Conservation (phyloP, 2,888 invertebrate genomes). For the Hirtodrosophila confusa region DNA sequence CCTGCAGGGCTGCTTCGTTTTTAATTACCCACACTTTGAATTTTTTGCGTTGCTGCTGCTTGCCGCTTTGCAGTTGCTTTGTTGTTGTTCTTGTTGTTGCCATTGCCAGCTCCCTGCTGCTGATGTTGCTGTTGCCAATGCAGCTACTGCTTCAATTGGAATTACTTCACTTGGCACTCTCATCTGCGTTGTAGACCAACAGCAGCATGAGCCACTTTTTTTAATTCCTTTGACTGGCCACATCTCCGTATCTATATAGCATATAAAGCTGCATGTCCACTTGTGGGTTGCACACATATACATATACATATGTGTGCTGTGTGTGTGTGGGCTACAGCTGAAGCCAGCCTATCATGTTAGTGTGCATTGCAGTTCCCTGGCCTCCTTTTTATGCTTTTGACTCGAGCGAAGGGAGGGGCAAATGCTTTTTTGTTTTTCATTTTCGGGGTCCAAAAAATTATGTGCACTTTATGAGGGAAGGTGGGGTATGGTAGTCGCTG, state of each 20-base stretch:
- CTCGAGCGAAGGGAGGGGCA: constrained; percentile 36
- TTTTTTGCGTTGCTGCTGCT: constrained; percentile 39
- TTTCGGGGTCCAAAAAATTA: constrained; percentile 62
- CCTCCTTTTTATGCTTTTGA: constrained; percentile 44
- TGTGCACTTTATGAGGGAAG: constrained; percentile 41
- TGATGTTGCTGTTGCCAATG: constrained; percentile 51
- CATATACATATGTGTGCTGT: constrained; percentile 15
- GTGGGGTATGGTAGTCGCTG: constrained; percentile 9
- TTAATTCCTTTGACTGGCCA: constrained; percentile 66
- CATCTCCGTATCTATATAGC: constrained; percentile 48
- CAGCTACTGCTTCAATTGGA: constrained; percentile 71
- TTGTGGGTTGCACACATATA: constrained; percentile 39
- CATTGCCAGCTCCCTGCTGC: constrained; percentile 54
- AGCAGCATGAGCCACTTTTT: constrained; percentile 51
- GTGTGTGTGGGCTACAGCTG: constrained; percentile 29
- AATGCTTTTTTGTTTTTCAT: constrained; percentile 43
- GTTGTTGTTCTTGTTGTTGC: constrained; percentile 40
- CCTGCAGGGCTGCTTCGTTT: constrained; percentile 73
- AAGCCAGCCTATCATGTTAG: constrained; percentile 78
- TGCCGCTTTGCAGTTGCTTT: constrained; percentile 49
- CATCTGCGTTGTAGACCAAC: constrained; percentile 59
- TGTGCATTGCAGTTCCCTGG: constrained; percentile 60
- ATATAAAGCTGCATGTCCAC: constrained; percentile 48
- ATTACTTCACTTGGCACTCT: constrained; percentile 79
- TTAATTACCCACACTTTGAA: constrained; percentile 79